Evolutionary conservation across 2,888 invertebrate genomes (phyloP).

Genomic region (Idaea aversata): DNA sequence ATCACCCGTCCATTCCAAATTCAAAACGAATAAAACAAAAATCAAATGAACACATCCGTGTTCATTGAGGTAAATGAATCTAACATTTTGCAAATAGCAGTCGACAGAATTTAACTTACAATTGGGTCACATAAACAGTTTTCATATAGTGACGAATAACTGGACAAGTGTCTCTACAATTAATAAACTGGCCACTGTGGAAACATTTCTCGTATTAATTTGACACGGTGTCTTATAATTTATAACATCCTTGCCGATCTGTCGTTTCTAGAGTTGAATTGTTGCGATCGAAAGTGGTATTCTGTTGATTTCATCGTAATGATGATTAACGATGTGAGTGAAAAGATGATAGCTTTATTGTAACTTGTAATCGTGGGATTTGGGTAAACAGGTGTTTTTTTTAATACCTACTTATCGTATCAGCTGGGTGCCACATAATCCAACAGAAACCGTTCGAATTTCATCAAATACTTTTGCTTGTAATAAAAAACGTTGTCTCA

Average conservation of each 20-base stretch:
- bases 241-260: constrained; percentile 74
- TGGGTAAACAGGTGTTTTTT: neutral
- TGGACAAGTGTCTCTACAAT: constrained; percentile 69
- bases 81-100: constrained; percentile 28
- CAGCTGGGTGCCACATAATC: neutral
- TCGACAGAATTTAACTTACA: constrained; percentile 20
- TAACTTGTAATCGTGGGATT: neutral
- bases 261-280: constrained; percentile 37
- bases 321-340: neutral
- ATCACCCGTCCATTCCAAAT: neutral
- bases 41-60: neutral
- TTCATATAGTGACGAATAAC: constrained; percentile 57
- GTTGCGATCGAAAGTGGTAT: constrained; percentile 32
- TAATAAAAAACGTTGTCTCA: neutral
- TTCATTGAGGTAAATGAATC: constrained; percentile 5
- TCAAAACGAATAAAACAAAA: neutral
- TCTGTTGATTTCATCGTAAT: constrained; percentile 5
- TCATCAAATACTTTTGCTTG: neutral
- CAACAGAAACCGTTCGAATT: neutral
- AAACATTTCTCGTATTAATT: constrained; percentile 79
- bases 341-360: neutral
- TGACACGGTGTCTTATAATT: constrained; percentile 78
- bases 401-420: neutral
- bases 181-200: constrained; percentile 67
- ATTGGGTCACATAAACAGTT: constrained; percentile 31